Evolutionary conservation across 2,888 invertebrate species (phyloP), one percentile per base, ranked within the genome.

Genomic region (Drosophila koepferae): DNA sequence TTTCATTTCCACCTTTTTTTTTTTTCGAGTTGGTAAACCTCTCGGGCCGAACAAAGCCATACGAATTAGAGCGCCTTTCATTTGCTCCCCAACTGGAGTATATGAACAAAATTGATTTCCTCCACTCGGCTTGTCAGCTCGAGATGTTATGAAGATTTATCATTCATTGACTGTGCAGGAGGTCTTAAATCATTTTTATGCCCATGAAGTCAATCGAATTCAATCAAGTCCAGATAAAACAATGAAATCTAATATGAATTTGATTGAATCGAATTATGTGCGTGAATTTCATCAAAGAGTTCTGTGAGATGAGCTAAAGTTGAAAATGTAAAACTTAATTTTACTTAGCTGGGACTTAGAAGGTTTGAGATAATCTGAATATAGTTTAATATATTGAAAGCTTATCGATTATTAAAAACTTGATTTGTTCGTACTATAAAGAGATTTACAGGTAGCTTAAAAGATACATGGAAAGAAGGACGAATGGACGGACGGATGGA

Each of bases 1-100:
- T 5, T 16, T 16, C 14, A 6, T 14, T 16, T 14, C 28, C 6
- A 28, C 28, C 6, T 38, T 12, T 4, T 40, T 51, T 36, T 51
- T 49, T n/a, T 44, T 20, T 58, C 44, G 49, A 36, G 16, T 44
- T 34, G 58, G 43, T 58, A 34, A 23, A n/a, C 31, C 58, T 36
- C 55, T 31, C 41, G 7, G 41, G 14, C 16, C 18, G 20, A 12
- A 53, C 36, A 18, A 18, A 34, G 51, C 18, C 51, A 20, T 36
- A 18, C 9, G 36, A 53, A 34, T 53, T 54, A 14, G 16, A 38
- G n/a, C n/a, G n/a, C n/a, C n/a, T n/a, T n/a, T n/a, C n/a, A n/a
- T n/a, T n/a, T n/a, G 9, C 16, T 53, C 38, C 31, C 0, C 10
- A 8, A 3, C 18, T 6, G 10, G 48, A 20, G 53, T 3, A 20